These are phyloP conservation scores for Gonatopus flavifemur DNA, from an alignment of 1,140 invertebrate genomes.

Conservation along the genomic window DNA sequence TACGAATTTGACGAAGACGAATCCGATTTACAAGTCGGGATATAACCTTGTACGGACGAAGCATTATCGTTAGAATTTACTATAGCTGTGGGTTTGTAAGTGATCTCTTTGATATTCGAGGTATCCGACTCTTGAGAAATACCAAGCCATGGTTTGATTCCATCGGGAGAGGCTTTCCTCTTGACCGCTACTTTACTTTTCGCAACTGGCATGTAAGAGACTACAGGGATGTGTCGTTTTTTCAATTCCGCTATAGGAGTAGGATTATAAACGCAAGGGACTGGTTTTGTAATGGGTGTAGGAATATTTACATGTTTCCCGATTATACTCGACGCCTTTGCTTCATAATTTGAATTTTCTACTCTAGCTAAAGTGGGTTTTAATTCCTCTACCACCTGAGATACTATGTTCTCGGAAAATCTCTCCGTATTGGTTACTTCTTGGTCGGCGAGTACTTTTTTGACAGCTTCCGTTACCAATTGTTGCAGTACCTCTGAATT, in stretches of 20 bases:
- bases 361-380: slow-evolving; percentile 43
- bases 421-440: slow-evolving; percentile 43
- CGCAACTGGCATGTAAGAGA: slow-evolving; percentile 50
- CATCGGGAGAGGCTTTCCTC: slow-evolving; percentile 45
- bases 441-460: slow-evolving; percentile 54
- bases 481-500: slow-evolving; percentile 48
- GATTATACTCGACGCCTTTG: not conserved
- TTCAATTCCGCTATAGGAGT: slow-evolving; percentile 65
- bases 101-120: slow-evolving; percentile 31
- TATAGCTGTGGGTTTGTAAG: slow-evolving; percentile 51
- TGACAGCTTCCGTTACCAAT: slow-evolving; percentile 58
- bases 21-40: slow-evolving; percentile 44
- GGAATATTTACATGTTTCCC: slow-evolving; percentile 29
- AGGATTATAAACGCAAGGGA: slow-evolving; percentile 60
- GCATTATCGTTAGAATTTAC: slow-evolving; percentile 19
- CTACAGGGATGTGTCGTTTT: slow-evolving; percentile 57
- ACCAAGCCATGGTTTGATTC: slow-evolving; percentile 40
- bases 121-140: slow-evolving; percentile 33
- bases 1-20: slow-evolving; percentile 37
- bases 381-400: slow-evolving; percentile 52
- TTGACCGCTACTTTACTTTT: slow-evolving; percentile 51
- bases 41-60: slow-evolving; percentile 33
- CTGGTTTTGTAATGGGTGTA: slow-evolving; percentile 25
- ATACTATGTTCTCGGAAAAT: slow-evolving; percentile 51
- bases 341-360: slow-evolving; percentile 20